Evolutionary conservation across 2,888 invertebrate genomes (phyloP).

Genomic region (Machimus atricapillus): DNA sequence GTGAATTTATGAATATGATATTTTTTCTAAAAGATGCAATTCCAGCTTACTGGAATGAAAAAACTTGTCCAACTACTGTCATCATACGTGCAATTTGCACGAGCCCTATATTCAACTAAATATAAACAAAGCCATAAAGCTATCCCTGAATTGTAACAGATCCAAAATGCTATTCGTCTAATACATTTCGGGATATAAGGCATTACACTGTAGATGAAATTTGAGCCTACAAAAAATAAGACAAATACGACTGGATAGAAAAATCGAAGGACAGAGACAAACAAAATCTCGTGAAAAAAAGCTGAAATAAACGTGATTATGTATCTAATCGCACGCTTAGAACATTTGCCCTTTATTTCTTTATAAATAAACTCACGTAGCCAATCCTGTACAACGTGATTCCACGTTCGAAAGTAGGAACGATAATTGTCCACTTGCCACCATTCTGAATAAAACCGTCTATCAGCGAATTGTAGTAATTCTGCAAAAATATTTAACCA

Average conservation of each 20-base stretch:
- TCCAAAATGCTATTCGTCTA: not conserved
- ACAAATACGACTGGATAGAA: conserved; percentile 83
- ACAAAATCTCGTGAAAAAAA: conserved; percentile 81
- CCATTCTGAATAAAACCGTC: conserved; percentile 85
- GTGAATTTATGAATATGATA: too few relatives aligned
- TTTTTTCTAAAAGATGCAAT: not conserved
- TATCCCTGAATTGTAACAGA: not conserved
- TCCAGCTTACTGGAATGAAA: not conserved
- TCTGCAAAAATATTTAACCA: conserved; percentile 92
- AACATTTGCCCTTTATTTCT: conserved; percentile 70
- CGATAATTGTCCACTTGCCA: conserved; percentile 80
- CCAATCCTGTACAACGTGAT: conserved; percentile 90
- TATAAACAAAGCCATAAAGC: not conserved
- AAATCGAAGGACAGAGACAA: conserved; percentile 78
- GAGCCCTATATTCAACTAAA: not conserved
- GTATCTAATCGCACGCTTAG: conserved; percentile 70
- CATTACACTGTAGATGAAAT: not conserved
- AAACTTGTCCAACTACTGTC: not conserved
- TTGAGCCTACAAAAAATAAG: conserved; percentile 54
- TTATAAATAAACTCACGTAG: conserved; percentile 83
- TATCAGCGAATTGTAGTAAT: conserved; percentile 80
- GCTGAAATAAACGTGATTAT: conserved; percentile 79
- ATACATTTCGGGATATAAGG: not conserved
- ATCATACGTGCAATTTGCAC: not conserved
- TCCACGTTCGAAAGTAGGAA: conserved; percentile 89